Base-by-base conservation (phyloP, 2,797 vertebrate species). In the Galagoides demidoff region DNA sequence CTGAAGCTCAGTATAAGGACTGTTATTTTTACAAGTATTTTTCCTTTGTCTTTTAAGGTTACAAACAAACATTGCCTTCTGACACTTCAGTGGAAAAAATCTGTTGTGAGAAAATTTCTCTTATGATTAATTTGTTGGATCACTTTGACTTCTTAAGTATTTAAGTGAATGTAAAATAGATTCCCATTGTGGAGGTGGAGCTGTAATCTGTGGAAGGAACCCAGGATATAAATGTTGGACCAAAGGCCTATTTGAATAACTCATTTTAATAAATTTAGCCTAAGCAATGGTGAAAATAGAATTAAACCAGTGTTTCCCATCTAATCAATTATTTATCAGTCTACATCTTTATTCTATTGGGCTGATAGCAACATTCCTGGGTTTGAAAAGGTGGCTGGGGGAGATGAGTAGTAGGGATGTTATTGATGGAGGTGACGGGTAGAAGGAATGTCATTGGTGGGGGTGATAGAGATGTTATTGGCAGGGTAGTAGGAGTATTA, bases 41-140 rank as follows among this genome's bases (percentile, higher is more conserved):
- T 52, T 55, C n/a, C 29, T 27, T 29, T 74, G 31, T 59, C 68
- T 95, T 91, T 37, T 14, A 85, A 85, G 59, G 63, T 94, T 57
- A 90, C 95, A 98, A 95, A 77, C 92, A 79, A 66, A 64, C 3
- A 23, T 70, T 91, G 22, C 81, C 37, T 86, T 79, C 37, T 96
- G 82, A 59, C 34, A 13, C n/a, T 34, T 66, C 77, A 63, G 1
- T 90, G 23, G 79, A 94, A 74, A 97, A 29, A 12, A 31, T 94
- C 57, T 74, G 39, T 76, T 85, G 83, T 49, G 88, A 96, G 94
- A 92, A 97, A 90, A 95, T 90, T 73, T 93, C 78, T 93, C 93
- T 59, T 68, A 29, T 63, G 91, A 90, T 95, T 94, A 55, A 90
- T 94, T 77, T 68, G 94, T 89, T 94, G 66, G 70, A 94, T 95